Evolutionary conservation across 2,797 vertebrate species (phyloP).

Genomic region (Sternotherus odoratus): DNA sequence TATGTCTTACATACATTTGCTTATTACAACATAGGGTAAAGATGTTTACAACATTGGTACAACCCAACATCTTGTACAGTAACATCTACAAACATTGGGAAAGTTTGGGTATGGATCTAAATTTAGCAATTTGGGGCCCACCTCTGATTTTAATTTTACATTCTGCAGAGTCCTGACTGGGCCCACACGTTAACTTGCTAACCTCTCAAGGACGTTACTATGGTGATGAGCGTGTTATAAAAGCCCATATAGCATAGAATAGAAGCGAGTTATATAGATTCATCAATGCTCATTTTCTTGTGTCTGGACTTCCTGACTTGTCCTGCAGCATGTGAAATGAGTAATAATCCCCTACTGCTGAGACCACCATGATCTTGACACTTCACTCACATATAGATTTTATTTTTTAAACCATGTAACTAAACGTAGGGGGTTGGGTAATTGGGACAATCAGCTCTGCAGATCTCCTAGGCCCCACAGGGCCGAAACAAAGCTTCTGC

Average conservation of each 20-base stretch:
- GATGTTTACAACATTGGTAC: too few relatives aligned
- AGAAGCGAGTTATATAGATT: conserved; percentile 21
- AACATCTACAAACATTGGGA: background rate
- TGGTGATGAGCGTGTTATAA: background rate
- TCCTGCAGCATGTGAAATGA: background rate
- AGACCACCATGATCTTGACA: background rate
- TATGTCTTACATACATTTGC: too few relatives aligned
- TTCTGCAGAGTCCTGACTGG: conserved; percentile 49
- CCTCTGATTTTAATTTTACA: conserved; percentile 48
- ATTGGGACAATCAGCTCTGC: conserved; percentile 9
- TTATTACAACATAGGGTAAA: too few relatives aligned
- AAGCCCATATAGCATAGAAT: background rate
- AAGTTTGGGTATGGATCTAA: background rate
- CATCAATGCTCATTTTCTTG: conserved; percentile 36
- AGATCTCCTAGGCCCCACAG: background rate
- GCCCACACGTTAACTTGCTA: conserved; percentile 41
- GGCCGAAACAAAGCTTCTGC: conserved; percentile 1
- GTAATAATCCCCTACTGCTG: conserved; percentile 46
- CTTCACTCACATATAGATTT: background rate
- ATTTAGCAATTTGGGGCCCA: background rate
- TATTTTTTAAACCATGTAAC: background rate
- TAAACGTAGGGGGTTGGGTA: background rate
- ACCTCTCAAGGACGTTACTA: conserved; percentile 32
- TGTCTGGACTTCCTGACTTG: conserved; percentile 34
- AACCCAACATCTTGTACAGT: conserved; percentile 30